Conservation (phyloP, 2,113 vertebrate genomes). For the Leiothrix lutea region DNA sequence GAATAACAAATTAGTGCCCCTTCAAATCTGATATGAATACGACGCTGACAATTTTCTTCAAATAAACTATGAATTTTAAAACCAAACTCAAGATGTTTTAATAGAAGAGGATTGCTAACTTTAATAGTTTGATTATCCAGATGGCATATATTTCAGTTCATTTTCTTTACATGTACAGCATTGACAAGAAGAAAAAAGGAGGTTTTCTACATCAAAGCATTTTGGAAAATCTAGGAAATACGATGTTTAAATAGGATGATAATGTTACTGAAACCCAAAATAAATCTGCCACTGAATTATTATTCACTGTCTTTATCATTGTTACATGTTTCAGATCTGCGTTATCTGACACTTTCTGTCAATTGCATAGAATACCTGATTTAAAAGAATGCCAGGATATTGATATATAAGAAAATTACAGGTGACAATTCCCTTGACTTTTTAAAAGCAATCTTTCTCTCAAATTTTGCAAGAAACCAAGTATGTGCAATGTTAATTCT, state of each 20-base stretch:
- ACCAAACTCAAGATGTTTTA: neutral
- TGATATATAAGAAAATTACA: neutral
- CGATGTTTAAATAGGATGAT: neutral
- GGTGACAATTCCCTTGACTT: neutral
- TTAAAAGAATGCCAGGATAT: neutral
- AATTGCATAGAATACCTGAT: neutral
- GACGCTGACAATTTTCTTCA: neutral
- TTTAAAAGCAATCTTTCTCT: neutral
- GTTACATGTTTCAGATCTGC: neutral
- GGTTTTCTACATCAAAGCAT: neutral
- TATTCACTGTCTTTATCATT: conserved; percentile 8
- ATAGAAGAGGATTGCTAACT: neutral
- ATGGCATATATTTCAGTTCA: neutral
- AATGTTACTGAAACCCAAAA: neutral
- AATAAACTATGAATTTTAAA: conserved; percentile 23
- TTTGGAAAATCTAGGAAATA: neutral
- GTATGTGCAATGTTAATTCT: neutral
- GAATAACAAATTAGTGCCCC: neutral
- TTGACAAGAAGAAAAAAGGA: neutral
- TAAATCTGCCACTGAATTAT: neutral
- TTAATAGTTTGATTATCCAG: neutral
- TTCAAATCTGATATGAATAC: neutral
- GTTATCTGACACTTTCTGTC: neutral
- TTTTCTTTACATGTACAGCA: neutral
- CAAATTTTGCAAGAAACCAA: neutral